Base-by-base conservation (phyloP, 2,797 vertebrate species). In the Crocodylus rhombifer region DNA sequence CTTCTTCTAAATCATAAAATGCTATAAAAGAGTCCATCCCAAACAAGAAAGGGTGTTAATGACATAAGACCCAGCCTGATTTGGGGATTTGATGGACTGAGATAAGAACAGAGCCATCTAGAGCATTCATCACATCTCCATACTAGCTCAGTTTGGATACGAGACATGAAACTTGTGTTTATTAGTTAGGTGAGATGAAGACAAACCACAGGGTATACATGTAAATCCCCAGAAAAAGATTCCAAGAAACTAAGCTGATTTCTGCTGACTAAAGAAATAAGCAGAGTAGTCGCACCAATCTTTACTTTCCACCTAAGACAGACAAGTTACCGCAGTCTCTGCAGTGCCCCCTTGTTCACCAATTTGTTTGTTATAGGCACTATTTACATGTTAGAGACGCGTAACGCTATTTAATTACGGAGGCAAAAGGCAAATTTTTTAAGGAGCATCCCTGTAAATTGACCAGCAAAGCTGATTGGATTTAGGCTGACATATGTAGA, bases 151-250 rank as follows among this genome's bases (percentile, higher is more conserved):
- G 4, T 90, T 55, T 63, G 85, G 88, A 71, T 60, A 25, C 83
- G 71, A 51, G 33, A 30, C 0, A 1, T 4, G 14, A 64, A 94
- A 80, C 77, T 86, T 69, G 33, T 25, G 80, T 51, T 82, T 73
- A 87, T 78, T 23, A 13, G 82, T 82, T 82, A 86, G 23, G 82
- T 1, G 87, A 89, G 77, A 90, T 12, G 13, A 69, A 33, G 30
- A 69, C 21, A 69, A 36, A 36, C 36, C 67, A 71, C 67, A 71
- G 33, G 33, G 33, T 71, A 13, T 21, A 71, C 33, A 63, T 1
- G 86, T 26, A 90, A 92, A 88, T 82, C 94, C 87, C 93, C 26
- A 23, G 77, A 82, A 80, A 83, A 79, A 82, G 69, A 42, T 55
- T 93, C 17, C 65, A 90, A 87, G 84, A 33, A 36, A 84, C 26